Conservation (phyloP, 2,797 vertebrate species). For the Macropus fuliginosus region DNA sequence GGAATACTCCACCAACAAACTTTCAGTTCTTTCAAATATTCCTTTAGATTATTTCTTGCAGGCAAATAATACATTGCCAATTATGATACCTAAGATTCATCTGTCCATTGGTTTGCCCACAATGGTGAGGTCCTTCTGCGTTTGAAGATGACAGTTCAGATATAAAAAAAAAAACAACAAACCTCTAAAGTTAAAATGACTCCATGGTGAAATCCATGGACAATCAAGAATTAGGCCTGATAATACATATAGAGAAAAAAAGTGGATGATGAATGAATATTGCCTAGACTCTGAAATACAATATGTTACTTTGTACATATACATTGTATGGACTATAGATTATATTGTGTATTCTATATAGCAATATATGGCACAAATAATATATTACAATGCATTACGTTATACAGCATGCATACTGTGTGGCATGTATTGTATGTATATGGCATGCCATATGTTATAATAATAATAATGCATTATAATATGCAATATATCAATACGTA, state of each 20-base stretch:
- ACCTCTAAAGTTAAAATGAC: background rate
- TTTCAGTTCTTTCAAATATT: background rate
- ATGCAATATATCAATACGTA: no score
- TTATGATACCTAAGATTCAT: background rate
- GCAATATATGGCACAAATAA: no score
- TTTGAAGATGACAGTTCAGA: background rate
- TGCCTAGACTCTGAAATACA: background rate
- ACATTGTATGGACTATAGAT: no score
- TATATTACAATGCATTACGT: no score
- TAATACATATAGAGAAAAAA: background rate
- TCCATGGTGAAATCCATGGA: background rate
- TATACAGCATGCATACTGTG: no score
- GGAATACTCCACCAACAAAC: background rate
- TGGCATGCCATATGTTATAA: no score
- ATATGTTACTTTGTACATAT: background rate
- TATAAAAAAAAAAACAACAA: background rate
- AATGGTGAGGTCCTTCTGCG: background rate
- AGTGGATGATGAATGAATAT: background rate
- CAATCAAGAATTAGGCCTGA: background rate
- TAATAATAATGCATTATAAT: no score
- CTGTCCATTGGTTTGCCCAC: background rate
- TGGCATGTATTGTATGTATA: no score
- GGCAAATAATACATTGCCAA: background rate
- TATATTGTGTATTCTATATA: no score
- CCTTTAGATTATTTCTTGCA: background rate